These are phyloP conservation scores for Cardiocondyla obscurior DNA, from an alignment of 1,140 invertebrate genomes.

Conservation along the genomic window DNA sequence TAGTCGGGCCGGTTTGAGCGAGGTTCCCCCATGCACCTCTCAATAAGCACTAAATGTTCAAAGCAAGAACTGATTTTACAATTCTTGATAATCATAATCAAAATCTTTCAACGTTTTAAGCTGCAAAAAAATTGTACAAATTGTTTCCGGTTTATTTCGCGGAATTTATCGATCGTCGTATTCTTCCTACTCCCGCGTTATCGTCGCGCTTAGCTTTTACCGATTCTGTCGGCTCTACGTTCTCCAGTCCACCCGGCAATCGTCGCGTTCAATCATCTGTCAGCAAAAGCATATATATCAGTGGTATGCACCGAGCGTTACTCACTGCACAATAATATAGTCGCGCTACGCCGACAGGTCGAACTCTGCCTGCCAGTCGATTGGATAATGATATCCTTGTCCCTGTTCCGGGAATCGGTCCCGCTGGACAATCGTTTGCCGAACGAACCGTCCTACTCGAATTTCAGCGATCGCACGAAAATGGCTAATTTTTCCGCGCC, in stretches of 20 bases:
- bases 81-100: not conserved
- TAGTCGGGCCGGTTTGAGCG: too few relatives aligned
- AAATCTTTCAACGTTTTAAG: not conserved
- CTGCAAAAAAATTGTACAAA: not conserved
- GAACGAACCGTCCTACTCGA: slow-evolving; percentile 45
- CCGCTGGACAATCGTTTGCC: slow-evolving; percentile 1
- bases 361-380: slow-evolving; percentile 30
- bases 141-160: not conserved
- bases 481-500: slow-evolving; percentile 46
- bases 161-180: not conserved
- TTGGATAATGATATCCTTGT: slow-evolving; percentile 68
- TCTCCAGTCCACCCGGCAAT: slow-evolving; percentile 41
- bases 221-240: not conserved
- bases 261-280: slow-evolving; percentile 63
- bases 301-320: slow-evolving; percentile 35
- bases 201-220: not conserved
- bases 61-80: not conserved
- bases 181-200: not conserved
- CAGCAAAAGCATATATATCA: slow-evolving; percentile 41
- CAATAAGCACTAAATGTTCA: not conserved
- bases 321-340: slow-evolving; percentile 64
- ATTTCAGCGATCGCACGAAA: slow-evolving; percentile 44
- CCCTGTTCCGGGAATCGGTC: slow-evolving; percentile 51
- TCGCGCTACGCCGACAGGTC: slow-evolving; percentile 12
- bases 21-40: too few relatives aligned